Evolutionary conservation across 1,140 invertebrate genomes (phyloP).

Genomic region (Caenorhabditis tropicalis): DNA sequence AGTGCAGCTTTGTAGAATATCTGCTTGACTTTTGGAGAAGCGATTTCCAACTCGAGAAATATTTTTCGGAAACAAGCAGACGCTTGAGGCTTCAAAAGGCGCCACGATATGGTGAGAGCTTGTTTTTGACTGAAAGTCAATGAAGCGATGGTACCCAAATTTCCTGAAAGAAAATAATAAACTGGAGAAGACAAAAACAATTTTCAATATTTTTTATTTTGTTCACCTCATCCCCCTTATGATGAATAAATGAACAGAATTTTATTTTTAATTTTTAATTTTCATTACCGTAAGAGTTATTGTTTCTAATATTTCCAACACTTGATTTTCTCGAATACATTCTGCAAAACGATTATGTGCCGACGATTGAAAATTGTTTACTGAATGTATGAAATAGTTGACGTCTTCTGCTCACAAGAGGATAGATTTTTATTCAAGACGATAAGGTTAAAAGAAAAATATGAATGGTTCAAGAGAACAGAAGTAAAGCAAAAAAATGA

Average conservation of each 20-base stretch:
- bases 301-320: slow-evolving; percentile 18
- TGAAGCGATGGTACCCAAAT: slow-evolving; percentile 49
- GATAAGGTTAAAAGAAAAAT: not conserved
- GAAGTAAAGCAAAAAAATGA: not conserved
- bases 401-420: no score
- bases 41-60: slow-evolving; percentile 67
- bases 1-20: slow-evolving; percentile 71
- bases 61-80: slow-evolving; percentile 66
- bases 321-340: slow-evolving; percentile 38
- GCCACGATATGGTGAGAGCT: slow-evolving; percentile 46
- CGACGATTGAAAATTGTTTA: not conserved
- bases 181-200: no score
- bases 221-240: no score
- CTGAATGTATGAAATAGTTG: no score
- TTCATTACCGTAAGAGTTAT: slow-evolving; percentile 20
- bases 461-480: not conserved
- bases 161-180: slow-evolving; percentile 17
- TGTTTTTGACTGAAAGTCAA: slow-evolving; percentile 56
- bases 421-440: no score
- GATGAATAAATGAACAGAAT: not conserved
- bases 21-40: slow-evolving; percentile 71
- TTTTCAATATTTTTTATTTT: no score
- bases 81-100: slow-evolving; percentile 54
- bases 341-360: not conserved
- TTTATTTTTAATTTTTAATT: no score